phyloP scores from a whole-genome alignment of 2,888 invertebrate genomes.

The Auanema sp. region DNA sequence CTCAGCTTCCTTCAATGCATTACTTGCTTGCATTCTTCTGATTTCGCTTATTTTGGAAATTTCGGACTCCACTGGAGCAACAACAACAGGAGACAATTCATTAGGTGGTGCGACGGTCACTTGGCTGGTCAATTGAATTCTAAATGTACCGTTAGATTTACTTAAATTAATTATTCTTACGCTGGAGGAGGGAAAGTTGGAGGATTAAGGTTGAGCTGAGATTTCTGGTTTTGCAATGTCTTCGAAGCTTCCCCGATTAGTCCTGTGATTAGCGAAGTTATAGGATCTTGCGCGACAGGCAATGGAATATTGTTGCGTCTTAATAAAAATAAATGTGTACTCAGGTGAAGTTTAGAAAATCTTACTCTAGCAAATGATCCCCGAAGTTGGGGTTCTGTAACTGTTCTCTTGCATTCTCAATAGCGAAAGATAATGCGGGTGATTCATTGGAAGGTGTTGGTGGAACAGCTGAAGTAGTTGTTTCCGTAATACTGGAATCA shows the following conservation, averaged over 20 bases:
- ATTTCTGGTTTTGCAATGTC: neutral
- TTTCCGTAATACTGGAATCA: no score
- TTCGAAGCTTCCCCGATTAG: constrained; percentile 23
- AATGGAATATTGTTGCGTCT: neutral
- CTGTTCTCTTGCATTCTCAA: constrained; percentile 17
- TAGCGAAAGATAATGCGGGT: constrained; percentile 13
- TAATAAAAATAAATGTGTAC: neutral
- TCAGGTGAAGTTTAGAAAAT: neutral
- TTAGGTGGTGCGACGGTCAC: neutral
- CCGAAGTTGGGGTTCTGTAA: constrained; percentile 7
- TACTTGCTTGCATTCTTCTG: constrained; percentile 19
- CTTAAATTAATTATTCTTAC: no score
- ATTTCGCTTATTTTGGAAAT: constrained; percentile 16
- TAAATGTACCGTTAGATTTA: neutral
- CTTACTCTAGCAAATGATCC: neutral
- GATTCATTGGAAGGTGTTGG: constrained; percentile 2
- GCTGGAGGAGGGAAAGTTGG: neutral
- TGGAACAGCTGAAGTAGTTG: no score
- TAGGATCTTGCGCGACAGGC: constrained; percentile 18
- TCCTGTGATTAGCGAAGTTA: constrained; percentile 35
- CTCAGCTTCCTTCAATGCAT: constrained; percentile 12
- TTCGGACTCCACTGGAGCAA: constrained; percentile 7
- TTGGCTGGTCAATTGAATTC: neutral
- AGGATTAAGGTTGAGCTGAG: neutral
- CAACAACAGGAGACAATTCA: constrained; percentile 10